Conservation (phyloP, 2,888 invertebrate genomes). For the Adineta ricciae region DNA sequence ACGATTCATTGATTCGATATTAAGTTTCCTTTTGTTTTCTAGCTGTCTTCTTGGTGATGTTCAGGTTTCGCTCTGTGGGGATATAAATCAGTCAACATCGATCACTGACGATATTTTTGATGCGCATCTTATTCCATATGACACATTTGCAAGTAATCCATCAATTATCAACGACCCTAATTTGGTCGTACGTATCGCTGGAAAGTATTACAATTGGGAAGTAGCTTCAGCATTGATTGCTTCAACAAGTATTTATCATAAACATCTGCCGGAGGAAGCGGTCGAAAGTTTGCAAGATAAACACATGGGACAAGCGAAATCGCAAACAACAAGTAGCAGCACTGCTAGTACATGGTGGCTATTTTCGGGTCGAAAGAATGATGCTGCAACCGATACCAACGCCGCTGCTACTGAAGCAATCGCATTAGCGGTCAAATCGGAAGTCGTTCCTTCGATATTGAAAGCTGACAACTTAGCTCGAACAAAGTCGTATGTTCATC, state of each 20-base stretch:
- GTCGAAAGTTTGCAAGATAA: constrained; percentile 11
- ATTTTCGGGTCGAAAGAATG: neutral
- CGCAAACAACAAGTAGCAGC: neutral
- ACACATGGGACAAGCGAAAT: neutral
- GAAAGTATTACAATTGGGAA: constrained; percentile 60
- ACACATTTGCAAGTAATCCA: constrained; percentile 60
- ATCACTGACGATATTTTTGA: constrained; percentile 25
- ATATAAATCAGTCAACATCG: constrained; percentile 42
- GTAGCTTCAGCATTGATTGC: constrained; percentile 80
- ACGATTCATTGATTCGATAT: too few relatives aligned
- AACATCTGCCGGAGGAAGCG: constrained; percentile 61
- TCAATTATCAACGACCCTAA: constrained; percentile 65
- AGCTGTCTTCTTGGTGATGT: constrained; percentile 54
- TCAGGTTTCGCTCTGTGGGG: constrained; percentile 69
- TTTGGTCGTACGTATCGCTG: constrained; percentile 67
- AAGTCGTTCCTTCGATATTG: too few relatives aligned
- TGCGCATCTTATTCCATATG: constrained; percentile 46
- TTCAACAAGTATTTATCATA: constrained; percentile 72
- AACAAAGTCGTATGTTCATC: too few relatives aligned
- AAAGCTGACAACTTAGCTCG: too few relatives aligned
- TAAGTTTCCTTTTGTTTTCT: neutral
- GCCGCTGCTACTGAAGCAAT: neutral
- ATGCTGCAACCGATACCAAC: neutral
- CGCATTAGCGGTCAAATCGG: too few relatives aligned
- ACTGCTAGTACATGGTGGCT: neutral